Percentiles rank a stretch among this genome's conserved stretches.
These are phyloP conservation scores for Acyrthosiphon pisum DNA, from an alignment of 1,140 invertebrate genomes.

Conservation along the genomic window DNA sequence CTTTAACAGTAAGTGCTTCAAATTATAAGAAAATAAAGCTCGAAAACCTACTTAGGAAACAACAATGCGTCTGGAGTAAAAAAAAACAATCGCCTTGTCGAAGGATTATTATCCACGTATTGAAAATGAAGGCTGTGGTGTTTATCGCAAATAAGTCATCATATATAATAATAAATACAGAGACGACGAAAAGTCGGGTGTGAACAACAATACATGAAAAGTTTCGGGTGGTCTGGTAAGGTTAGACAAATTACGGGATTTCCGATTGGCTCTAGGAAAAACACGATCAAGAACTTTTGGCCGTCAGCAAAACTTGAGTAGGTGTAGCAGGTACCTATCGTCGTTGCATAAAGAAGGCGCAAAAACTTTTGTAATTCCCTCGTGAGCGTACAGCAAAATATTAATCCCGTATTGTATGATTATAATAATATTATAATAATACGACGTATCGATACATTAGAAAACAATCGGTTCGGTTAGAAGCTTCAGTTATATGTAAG, in stretches of 20 bases:
- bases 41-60: background rate
- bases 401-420: background rate
- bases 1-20: background rate
- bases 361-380: background rate
- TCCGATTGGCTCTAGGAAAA: background rate
- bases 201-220: background rate
- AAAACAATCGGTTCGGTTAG: background rate
- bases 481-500: background rate
- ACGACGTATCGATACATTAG: background rate
- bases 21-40: constrained; percentile 1
- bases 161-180: background rate
- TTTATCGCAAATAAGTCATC: background rate
- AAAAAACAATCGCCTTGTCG: background rate
- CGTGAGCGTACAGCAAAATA: background rate
- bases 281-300: background rate
- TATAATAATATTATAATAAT: background rate
- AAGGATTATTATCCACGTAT: background rate
- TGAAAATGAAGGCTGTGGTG: background rate
- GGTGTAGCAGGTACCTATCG: background rate
- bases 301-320: background rate
- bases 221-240: background rate
- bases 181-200: background rate
- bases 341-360: background rate
- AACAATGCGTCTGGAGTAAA: background rate
- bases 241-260: background rate